phyloP scores from a whole-genome alignment of 2,797 vertebrate species.

The Enteromius fasciolatus region DNA sequence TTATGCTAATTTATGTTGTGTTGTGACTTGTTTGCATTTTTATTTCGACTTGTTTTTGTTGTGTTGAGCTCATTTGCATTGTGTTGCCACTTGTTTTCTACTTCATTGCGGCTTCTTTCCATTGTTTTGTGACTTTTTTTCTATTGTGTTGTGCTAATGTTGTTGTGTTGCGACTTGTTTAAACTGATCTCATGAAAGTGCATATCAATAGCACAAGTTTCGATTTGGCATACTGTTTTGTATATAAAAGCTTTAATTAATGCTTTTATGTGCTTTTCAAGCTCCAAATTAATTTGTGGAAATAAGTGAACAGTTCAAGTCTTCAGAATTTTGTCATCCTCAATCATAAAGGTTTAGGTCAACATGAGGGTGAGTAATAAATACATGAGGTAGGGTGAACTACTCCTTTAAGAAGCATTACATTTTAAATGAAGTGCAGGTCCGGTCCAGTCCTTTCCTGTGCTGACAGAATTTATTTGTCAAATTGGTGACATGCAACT shows the following conservation, averaged over 20 bases:
- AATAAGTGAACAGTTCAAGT: background rate
- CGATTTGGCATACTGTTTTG: too few relatives aligned
- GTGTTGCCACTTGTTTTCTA: too few relatives aligned
- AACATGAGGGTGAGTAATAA: background rate
- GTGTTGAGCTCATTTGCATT: too few relatives aligned
- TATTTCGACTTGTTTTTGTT: too few relatives aligned
- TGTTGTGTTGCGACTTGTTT: too few relatives aligned
- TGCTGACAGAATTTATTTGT: background rate
- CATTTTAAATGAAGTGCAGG: background rate
- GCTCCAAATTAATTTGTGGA: background rate
- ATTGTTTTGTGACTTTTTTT: too few relatives aligned
- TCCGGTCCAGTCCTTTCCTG: background rate
- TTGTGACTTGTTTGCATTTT: too few relatives aligned
- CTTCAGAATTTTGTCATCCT: background rate
- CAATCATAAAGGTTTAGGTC: background rate
- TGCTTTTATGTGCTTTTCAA: background rate
- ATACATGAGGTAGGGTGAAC: background rate
- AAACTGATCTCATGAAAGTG: too few relatives aligned
- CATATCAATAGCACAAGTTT: too few relatives aligned
- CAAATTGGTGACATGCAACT: background rate
- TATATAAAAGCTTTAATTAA: background rate
- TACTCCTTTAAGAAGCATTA: constrained; percentile 4
- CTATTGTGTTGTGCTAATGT: too few relatives aligned
- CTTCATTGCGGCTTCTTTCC: too few relatives aligned
- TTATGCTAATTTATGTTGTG: too few relatives aligned